phyloP scores from a whole-genome alignment of 2,797 vertebrate genomes.

The Ataeniobius toweri region DNA sequence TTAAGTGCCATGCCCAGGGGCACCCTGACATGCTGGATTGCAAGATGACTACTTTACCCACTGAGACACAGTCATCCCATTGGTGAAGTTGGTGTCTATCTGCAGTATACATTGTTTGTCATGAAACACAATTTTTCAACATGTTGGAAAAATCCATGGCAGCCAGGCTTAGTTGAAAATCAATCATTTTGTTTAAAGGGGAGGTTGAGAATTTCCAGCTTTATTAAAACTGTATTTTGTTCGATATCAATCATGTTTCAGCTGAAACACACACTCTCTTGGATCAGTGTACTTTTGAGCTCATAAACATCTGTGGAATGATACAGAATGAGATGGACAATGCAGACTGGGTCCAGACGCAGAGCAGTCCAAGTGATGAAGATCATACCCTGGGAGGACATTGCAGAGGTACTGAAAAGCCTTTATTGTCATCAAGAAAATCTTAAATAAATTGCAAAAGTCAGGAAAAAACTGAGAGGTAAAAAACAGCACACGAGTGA shows the following conservation, averaged over 20 bases:
- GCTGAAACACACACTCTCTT: slow-evolving; percentile 85
- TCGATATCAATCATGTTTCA: slow-evolving; percentile 55
- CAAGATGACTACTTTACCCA: too few species aligned
- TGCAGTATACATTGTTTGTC: too few species aligned
- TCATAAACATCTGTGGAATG: slow-evolving; percentile 92
- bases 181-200: neutral
- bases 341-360: slow-evolving; percentile 83
- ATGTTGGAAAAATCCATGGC: too few species aligned
- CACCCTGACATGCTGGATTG: too few species aligned
- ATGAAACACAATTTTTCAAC: too few species aligned
- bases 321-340: slow-evolving; percentile 84
- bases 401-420: slow-evolving; percentile 82
- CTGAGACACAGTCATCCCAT: too few species aligned
- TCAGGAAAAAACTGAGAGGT: neutral
- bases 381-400: slow-evolving; percentile 87
- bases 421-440: neutral
- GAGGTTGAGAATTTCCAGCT: neutral
- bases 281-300: slow-evolving; percentile 91
- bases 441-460: neutral
- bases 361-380: slow-evolving; percentile 57
- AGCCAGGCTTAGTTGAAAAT: too few species aligned
- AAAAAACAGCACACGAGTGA: neutral
- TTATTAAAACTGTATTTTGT: neutral
- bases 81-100: too few species aligned
- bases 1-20: too few species aligned